Evolutionary conservation across 2,797 vertebrate species (phyloP), one percentile per base, ranked within the genome.

Genomic region (Periophthalmus magnuspinnatus): DNA sequence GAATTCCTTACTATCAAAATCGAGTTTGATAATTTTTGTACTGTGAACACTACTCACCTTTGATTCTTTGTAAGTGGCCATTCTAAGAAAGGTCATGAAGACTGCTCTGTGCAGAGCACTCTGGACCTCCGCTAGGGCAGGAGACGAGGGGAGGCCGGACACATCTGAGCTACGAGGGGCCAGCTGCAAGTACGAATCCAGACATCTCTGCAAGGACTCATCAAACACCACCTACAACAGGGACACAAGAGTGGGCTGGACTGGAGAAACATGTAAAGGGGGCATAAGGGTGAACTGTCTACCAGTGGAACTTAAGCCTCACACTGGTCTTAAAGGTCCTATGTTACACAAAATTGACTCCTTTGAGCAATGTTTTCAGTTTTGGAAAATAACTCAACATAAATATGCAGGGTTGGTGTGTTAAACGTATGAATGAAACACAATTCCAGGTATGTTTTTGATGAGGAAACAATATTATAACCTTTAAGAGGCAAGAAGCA

Each of bases 31-130:
- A 28, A 28, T 28, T 1, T 28, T 28, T 28, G 28, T 28, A 28
- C 3, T 28, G 28, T 28, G 28, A 41, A 45, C 13, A 45, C 41
- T 45, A 45, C 28, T 61, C 50, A 98, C 97, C 94, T 96, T 98
- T 72, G 97, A 99, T 84, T 99, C 97, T 79, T 97, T 99, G 84
- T 98, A 96, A 0, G 97, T 98, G 67, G 97, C 96, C 96, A 97
- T 99, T 57, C 97, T 93, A 68, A 99, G 95, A 85, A 98, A 98
- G 34, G 95, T 95, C 79, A 99, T 91, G 84, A 99, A 99, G 74
- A 98, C 81, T 0, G 79, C 85, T 11, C 79, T 92, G 72, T 98
- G 96, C 41, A 99, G 81, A 14, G 82, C 82, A 7, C 89, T 94
- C 87, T 98, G 95, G 84, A 93, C 84, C 24, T 95, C 92, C 0